Conservation (phyloP, 35 echinoderm and acorn worm species). For the Apostichopus californicus region DNA sequence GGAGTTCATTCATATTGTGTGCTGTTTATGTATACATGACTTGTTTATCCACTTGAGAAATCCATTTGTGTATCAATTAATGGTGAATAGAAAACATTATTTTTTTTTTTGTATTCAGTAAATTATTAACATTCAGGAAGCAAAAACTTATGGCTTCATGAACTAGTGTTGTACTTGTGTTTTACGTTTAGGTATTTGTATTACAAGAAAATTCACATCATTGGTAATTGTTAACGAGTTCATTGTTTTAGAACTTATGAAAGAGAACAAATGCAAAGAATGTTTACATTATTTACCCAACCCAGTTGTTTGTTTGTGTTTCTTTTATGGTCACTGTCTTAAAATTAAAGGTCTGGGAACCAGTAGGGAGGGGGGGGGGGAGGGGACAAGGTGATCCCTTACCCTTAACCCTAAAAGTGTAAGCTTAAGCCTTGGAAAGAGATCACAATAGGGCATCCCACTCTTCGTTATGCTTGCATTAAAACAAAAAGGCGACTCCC, state of each 20-base stretch:
- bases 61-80: not conserved
- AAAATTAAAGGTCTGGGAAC: not conserved
- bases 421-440: too few relatives aligned
- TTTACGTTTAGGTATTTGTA: not conserved
- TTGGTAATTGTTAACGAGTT: not conserved
- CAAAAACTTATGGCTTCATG: not conserved
- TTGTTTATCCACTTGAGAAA: not conserved
- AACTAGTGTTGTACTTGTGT: not conserved
- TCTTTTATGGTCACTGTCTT: not conserved
- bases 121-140: slow-evolving; percentile 38
- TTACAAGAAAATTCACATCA: not conserved
- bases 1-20: not conserved
- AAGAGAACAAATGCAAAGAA: not conserved
- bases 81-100: not conserved
- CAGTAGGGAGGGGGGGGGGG: too few relatives aligned
- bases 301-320: not conserved
- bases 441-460: too few relatives aligned
- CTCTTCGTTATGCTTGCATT: too few relatives aligned
- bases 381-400: too few relatives aligned
- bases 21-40: not conserved
- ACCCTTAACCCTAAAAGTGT: too few relatives aligned
- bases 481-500: too few relatives aligned
- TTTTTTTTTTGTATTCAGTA: slow-evolving; percentile 31
- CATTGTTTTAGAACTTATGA: not conserved
- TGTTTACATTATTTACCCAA: not conserved